Percentiles rank a stretch among this genome's conserved stretches.
These are phyloP conservation scores for Clunio marinus DNA, from an alignment of 2,888 invertebrate genomes.

Conservation along the genomic window DNA sequence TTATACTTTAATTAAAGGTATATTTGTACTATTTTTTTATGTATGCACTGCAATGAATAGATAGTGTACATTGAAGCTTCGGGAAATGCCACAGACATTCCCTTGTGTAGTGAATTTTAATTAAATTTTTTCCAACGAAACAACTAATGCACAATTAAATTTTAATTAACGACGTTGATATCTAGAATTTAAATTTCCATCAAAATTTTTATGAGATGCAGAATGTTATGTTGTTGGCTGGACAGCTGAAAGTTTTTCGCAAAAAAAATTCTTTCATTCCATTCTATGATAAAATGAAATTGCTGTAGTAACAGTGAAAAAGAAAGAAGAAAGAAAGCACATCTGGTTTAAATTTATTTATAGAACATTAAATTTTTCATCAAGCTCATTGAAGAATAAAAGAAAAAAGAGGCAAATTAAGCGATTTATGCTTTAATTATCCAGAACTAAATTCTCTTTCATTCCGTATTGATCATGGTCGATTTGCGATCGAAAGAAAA, in stretches of 20 bases:
- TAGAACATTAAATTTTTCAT: conserved; percentile 24
- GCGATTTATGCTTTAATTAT: conserved; percentile 13
- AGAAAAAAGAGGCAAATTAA: background rate
- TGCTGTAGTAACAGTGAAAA: too few species aligned
- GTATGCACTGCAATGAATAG: too few species aligned
- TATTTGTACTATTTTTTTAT: too few species aligned
- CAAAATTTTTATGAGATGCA: background rate
- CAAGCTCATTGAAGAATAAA: background rate
- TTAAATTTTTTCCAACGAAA: conserved; percentile 2
- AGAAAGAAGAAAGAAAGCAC: too few species aligned
- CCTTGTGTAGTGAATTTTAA: background rate
- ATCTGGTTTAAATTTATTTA: conserved; percentile 5
- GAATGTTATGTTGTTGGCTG: background rate
- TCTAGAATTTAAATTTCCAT: background rate
- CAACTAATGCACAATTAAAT: conserved; percentile 4
- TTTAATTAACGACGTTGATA: conserved; percentile 18
- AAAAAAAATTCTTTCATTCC: too few species aligned
- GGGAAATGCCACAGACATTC: too few species aligned
- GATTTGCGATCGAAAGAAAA: background rate
- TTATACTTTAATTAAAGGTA: too few species aligned
- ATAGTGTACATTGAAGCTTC: too few species aligned
- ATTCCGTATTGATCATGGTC: background rate
- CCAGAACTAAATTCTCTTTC: background rate
- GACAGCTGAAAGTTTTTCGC: background rate
- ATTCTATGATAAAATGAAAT: too few species aligned